phyloP scores from a whole-genome alignment of 2,888 invertebrate genomes.

The Oeneis ivallda region DNA sequence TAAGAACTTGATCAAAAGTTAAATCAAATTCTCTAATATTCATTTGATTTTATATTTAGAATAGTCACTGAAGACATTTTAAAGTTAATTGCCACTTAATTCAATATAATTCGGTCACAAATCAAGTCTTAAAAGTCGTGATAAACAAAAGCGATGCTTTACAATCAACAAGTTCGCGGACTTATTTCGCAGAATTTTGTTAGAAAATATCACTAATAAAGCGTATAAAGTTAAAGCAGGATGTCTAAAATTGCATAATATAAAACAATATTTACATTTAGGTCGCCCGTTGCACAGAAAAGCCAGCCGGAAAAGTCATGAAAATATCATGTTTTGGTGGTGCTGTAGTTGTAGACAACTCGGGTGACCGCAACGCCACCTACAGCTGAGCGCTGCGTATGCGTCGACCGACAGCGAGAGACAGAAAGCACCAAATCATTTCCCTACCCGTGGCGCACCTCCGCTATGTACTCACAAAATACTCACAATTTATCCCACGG shows the following conservation, averaged over 20 bases:
- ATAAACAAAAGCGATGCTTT: slow-evolving; percentile 70
- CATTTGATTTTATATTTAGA: slow-evolving; percentile 9
- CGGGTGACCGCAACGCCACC: slow-evolving; percentile 78
- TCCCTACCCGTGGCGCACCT: slow-evolving; percentile 83
- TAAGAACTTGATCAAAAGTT: background rate
- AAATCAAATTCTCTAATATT: slow-evolving; percentile 8
- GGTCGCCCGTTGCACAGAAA: slow-evolving; percentile 61
- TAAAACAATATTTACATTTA: slow-evolving; percentile 50
- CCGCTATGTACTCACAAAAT: slow-evolving; percentile 79
- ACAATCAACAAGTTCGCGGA: slow-evolving; percentile 67
- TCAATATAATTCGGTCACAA: slow-evolving; percentile 55
- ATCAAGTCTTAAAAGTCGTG: slow-evolving; percentile 53
- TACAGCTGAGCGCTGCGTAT: slow-evolving; percentile 81
- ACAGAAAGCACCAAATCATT: slow-evolving; percentile 83
- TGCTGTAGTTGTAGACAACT: slow-evolving; percentile 44
- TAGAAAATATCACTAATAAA: slow-evolving; percentile 38
- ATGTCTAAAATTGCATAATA: slow-evolving; percentile 40
- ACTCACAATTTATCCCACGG: slow-evolving; percentile 76
- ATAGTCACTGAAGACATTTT: slow-evolving; percentile 12
- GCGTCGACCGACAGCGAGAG: slow-evolving; percentile 67
- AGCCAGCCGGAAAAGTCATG: slow-evolving; percentile 79
- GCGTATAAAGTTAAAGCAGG: slow-evolving; percentile 34
- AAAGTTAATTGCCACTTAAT: slow-evolving; percentile 33
- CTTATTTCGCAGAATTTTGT: slow-evolving; percentile 56
- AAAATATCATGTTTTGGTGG: slow-evolving; percentile 78